Evolutionary conservation across 1,140 invertebrate genomes (phyloP).

Genomic region (Caenorhabditis remanei): DNA sequence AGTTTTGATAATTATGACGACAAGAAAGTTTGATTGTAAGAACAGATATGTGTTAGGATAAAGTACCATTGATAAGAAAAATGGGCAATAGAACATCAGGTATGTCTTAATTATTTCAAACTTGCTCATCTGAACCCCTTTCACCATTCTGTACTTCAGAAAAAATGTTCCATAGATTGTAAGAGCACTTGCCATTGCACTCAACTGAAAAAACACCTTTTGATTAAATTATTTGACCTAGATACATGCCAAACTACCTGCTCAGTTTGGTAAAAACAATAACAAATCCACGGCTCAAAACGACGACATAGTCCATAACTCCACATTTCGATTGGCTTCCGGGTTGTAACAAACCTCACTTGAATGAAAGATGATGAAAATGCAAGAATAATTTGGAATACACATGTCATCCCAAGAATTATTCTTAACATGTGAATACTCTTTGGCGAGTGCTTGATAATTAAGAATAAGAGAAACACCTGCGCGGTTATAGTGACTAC

Average conservation of each 20-base stretch:
- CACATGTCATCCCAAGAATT: neutral
- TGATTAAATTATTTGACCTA: neutral
- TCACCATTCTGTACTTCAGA: neutral
- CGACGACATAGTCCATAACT: neutral
- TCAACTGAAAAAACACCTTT: neutral
- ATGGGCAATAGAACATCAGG: neutral
- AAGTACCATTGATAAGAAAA: neutral
- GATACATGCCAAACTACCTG: neutral
- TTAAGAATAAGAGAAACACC: neutral
- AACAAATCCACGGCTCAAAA: conserved; percentile 15
- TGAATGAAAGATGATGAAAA: neutral
- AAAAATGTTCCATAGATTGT: conserved; percentile 24
- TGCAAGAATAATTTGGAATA: neutral
- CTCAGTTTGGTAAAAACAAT: neutral
- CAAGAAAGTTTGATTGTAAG: neutral
- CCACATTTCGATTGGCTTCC: conserved; percentile 3
- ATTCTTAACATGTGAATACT: neutral
- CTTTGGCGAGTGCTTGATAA: neutral
- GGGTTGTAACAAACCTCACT: neutral
- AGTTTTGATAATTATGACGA: neutral
- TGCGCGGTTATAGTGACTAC: neutral
- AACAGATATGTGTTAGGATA: neutral
- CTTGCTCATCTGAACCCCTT: neutral
- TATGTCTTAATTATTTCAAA: neutral
- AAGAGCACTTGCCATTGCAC: neutral